Conservation (phyloP, 2,113 vertebrate species). For the Bos taurus region ARS-UCD2.0 NC_037357.1:137008001-137008500, state of each 20-base stretch:
- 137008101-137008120: not conserved
- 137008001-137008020: not conserved
- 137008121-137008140: not conserved
- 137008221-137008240: not conserved
- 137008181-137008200: not conserved
- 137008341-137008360: fast-evolving
- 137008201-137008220: not conserved
- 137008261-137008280: not conserved
- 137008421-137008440: not conserved
- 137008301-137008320: not conserved
- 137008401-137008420: not conserved
- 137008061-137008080: not conserved
- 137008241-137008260: not conserved
- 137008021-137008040: not conserved
- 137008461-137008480: not conserved
- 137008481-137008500: not conserved
- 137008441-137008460: not conserved
- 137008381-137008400: not conserved
- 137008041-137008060: not conserved
- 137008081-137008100: not conserved
- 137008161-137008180: not conserved
- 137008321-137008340: not conserved
- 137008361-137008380: fast-evolving
- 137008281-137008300: fast-evolving
- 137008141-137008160: not conserved